Percentiles rank a stretch among this genome's conserved stretches.
Conservation (phyloP, 2,797 vertebrate genomes). For the Chiroxiphia lanceolata region DNA sequence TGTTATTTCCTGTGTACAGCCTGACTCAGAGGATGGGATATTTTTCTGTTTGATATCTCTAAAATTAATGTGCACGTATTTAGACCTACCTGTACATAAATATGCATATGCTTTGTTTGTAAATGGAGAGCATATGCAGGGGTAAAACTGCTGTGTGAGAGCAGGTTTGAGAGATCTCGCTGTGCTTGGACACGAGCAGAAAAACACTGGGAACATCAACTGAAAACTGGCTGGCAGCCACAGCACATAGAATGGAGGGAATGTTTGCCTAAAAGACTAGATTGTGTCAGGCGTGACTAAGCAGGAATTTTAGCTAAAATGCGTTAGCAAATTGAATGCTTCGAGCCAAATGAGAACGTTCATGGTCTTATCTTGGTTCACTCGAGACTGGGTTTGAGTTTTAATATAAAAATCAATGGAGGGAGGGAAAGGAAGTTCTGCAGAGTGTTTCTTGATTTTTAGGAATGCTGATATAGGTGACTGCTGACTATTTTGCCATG, state of each 20-base stretch:
- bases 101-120: neutral
- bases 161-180: neutral
- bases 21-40: neutral
- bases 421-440: neutral
- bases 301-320: constrained; percentile 53
- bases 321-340: constrained; percentile 25
- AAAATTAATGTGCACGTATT: neutral
- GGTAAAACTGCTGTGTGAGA: neutral
- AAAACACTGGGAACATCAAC: neutral
- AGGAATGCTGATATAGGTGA: constrained; percentile 26
- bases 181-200: neutral
- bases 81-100: neutral
- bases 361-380: constrained; percentile 7
- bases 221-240: constrained; percentile 48
- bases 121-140: neutral
- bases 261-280: constrained; percentile 33
- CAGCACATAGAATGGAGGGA: neutral
- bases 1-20: neutral
- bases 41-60: neutral
- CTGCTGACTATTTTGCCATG: neutral
- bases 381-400: neutral
- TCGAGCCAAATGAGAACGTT: neutral
- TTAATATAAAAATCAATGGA: constrained; percentile 49
- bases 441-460: neutral
- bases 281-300: constrained; percentile 55